Evolutionary conservation across 1,140 invertebrate species (phyloP), one percentile per base, ranked within the genome.

Genomic region (Camponotus vicinus): DNA sequence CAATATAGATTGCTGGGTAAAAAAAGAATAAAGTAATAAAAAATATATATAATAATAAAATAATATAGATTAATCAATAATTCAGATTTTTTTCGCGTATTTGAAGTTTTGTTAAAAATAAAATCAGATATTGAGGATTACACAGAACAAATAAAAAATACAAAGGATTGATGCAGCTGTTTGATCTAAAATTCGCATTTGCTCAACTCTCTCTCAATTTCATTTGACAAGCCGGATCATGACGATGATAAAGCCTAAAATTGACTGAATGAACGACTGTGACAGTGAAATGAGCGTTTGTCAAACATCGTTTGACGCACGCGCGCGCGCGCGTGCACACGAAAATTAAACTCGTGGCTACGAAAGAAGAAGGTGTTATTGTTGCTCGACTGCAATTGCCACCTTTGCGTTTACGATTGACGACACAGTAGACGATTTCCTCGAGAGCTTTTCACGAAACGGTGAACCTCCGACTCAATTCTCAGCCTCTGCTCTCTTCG

Each of bases 361-460:
- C 32, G 34, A 75, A 52, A 52, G 42, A 18, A 11, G 57, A 55
- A 52, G 40, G 5, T 13, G n/a, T 42, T 45, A 40, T 59, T 11
- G 34, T 55, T 32, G 27, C 3, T 15, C 32, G 34, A 59, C 67
- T n/a, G 40, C 55, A 55, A 75, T 73, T 73, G 40, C 55, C 57
- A 55, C 42, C 42, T 73, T 83, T 59, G 67, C 40, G 40, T 63
- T 83, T 83, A 83, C 40, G 79, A 83, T 83, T 32, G 18, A 8
- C 11, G 37, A 13, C 45, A 55, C 18, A 61, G 78, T 0, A 57
- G 73, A 69, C 27, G 18, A 52, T 70, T 80, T 82, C 57, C 42
- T 37, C 9, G 61, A 57, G 87, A 57, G 82, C 75, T 89, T 89
- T 77, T 86, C 86, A 42, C 37, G 37, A 8, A 11, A 21, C 32